Evolutionary conservation across 2,888 invertebrate genomes (phyloP).

Genomic region (Scaptomyza reducta): DNA sequence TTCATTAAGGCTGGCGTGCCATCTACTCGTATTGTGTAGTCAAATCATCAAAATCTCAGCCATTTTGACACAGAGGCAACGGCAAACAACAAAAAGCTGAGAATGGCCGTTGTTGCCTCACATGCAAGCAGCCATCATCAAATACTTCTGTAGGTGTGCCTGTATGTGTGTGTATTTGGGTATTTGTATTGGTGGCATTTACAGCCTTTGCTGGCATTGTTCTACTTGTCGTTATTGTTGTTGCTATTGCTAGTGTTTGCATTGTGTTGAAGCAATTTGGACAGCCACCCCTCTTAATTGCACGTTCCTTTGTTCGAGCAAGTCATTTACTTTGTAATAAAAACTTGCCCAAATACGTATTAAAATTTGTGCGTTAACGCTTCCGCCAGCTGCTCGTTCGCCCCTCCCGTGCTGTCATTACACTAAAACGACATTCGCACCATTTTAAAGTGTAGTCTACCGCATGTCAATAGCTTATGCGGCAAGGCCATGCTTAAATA

Average conservation of each 20-base stretch:
- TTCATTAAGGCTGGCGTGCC: constrained; percentile 59
- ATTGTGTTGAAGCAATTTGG: constrained; percentile 40
- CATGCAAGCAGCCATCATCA: constrained; percentile 57
- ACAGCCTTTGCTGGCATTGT: constrained; percentile 49
- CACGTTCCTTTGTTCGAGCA: constrained; percentile 48
- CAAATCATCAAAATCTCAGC: constrained; percentile 60
- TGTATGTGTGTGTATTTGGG: constrained; percentile 1
- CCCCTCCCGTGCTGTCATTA: constrained; percentile 30
- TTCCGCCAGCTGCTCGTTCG: constrained; percentile 46
- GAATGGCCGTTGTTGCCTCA: constrained; percentile 24
- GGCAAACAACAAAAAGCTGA: constrained; percentile 9
- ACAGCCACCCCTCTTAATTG: constrained; percentile 53
- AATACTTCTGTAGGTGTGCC: constrained; percentile 41
- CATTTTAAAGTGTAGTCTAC: constrained; percentile 42
- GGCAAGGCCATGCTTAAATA: constrained; percentile 21
- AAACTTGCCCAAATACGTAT: constrained; percentile 62
- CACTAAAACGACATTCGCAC: constrained; percentile 48
- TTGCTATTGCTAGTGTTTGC: constrained; percentile 22
- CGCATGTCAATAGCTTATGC: constrained; percentile 26
- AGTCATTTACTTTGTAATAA: constrained; percentile 64
- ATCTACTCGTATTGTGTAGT: constrained; percentile 55
- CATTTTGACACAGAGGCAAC: constrained; percentile 43
- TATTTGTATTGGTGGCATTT: constrained; percentile 36
- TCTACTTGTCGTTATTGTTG: constrained; percentile 38
- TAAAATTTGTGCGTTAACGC: constrained; percentile 61